These are phyloP conservation scores for Micromys minutus DNA, from an alignment of 2,113 vertebrate genomes.

Conservation along the genomic window DNA sequence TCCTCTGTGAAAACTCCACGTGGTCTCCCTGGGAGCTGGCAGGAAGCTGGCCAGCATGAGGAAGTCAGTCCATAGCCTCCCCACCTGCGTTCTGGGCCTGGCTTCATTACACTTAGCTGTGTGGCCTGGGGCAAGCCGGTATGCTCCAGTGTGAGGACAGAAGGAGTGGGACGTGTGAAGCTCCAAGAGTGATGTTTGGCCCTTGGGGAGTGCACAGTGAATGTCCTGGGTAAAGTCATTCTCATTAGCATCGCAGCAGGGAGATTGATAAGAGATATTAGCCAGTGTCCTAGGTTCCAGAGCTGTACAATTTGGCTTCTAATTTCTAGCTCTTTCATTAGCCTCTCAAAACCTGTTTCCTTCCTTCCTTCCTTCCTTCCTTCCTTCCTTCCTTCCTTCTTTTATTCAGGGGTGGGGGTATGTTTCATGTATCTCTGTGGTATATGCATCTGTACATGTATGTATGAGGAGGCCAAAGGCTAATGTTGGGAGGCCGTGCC, in stretches of 20 bases:
- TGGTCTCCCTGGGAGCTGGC: neutral
- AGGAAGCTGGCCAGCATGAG: neutral
- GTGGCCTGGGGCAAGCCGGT: neutral
- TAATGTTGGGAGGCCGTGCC: neutral
- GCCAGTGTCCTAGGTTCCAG: neutral
- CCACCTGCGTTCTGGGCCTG: neutral
- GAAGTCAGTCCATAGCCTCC: neutral
- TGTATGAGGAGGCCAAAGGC: neutral
- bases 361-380: neutral
- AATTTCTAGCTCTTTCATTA: neutral
- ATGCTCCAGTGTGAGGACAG: neutral
- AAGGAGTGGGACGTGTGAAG: neutral
- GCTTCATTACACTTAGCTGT: neutral
- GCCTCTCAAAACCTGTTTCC: neutral
- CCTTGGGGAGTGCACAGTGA: accelerated
- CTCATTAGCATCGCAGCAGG: neutral
- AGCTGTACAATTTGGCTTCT: neutral
- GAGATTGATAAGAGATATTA: neutral
- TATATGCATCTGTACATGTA: neutral
- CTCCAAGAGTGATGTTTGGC: neutral
- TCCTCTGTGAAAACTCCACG: neutral
- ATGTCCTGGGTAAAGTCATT: accelerated
- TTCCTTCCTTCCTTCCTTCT: neutral
- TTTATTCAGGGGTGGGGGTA: neutral
- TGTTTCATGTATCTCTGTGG: neutral